These are phyloP conservation scores for Agonopterix heracliana DNA, from an alignment of 2,888 invertebrate species.

Conservation along the genomic window DNA sequence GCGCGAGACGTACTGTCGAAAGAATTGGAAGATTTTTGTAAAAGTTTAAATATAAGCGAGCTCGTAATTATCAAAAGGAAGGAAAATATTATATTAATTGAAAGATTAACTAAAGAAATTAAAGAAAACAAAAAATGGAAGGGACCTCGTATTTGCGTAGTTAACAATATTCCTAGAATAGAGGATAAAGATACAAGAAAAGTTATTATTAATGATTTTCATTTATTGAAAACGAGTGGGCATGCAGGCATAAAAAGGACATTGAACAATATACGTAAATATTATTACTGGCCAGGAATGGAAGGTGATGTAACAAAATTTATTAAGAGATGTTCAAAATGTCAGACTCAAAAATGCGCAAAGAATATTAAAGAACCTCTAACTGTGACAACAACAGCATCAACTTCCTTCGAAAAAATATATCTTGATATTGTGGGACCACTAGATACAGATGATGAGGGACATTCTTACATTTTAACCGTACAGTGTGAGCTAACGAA, in stretches of 20 bases:
- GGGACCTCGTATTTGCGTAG: background rate
- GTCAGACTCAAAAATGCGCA: too few relatives aligned
- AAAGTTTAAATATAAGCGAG: background rate
- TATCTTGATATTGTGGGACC: too few relatives aligned
- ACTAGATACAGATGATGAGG: conserved; percentile 11
- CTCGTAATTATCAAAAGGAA: background rate
- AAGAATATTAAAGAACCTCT: too few relatives aligned
- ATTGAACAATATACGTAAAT: conserved; percentile 17
- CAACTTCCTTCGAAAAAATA: conserved; percentile 15
- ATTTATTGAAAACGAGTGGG: conserved; percentile 17
- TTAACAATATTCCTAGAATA: conserved; percentile 10
- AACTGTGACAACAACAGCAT: conserved; percentile 14
- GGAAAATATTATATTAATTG: background rate
- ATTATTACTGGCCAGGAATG: too few relatives aligned
- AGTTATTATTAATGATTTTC: conserved; percentile 20
- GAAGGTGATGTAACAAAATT: too few relatives aligned
- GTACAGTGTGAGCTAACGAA: conserved; percentile 20
- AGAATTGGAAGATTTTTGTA: background rate
- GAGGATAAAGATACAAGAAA: conserved; percentile 11
- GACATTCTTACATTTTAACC: conserved; percentile 17
- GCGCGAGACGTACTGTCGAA: background rate
- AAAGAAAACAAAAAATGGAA: background rate
- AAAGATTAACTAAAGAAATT: background rate
- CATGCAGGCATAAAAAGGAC: conserved; percentile 17
- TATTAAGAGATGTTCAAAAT: too few relatives aligned